These are phyloP conservation scores for Trichomycterus rosablanca DNA, from an alignment of 2,113 vertebrate species.

Conservation along the genomic window DNA sequence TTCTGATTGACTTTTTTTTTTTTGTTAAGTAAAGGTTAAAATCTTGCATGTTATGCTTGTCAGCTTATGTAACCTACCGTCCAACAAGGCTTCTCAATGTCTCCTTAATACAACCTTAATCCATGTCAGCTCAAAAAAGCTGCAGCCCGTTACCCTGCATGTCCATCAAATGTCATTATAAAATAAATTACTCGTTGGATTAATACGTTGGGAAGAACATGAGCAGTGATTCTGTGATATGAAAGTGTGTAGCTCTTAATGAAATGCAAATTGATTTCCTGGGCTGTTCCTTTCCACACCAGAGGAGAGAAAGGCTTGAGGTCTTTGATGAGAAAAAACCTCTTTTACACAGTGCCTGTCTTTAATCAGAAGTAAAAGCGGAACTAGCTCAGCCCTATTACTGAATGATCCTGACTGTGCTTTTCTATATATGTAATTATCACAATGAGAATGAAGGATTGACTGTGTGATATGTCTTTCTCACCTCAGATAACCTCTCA, in stretches of 20 bases:
- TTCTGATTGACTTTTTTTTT: no score
- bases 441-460: no score
- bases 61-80: constrained; percentile 25
- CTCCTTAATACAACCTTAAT: constrained; percentile 14
- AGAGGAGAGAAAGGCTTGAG: constrained; percentile 14
- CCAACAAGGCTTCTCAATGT: constrained; percentile 5
- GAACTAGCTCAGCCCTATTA: constrained; percentile 26
- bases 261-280: constrained; percentile 50
- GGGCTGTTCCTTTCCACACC: constrained; percentile 22
- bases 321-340: constrained; percentile 34
- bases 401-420: constrained; percentile 10
- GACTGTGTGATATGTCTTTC: no score
- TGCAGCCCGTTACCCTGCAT: constrained; percentile 21
- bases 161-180: constrained; percentile 44
- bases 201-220: constrained; percentile 34
- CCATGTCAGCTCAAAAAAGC: neutral
- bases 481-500: no score
- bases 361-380: constrained; percentile 37
- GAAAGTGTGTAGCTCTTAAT: constrained; percentile 41
- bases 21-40: no score
- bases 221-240: constrained; percentile 26
- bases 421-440: constrained; percentile 17
- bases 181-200: constrained; percentile 43
- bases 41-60: neutral
- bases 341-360: constrained; percentile 18